Evolutionary conservation across 2,888 invertebrate genomes (phyloP), one percentile per base, ranked within the genome.

Genomic region (Caenorhabditis virilis): DNA sequence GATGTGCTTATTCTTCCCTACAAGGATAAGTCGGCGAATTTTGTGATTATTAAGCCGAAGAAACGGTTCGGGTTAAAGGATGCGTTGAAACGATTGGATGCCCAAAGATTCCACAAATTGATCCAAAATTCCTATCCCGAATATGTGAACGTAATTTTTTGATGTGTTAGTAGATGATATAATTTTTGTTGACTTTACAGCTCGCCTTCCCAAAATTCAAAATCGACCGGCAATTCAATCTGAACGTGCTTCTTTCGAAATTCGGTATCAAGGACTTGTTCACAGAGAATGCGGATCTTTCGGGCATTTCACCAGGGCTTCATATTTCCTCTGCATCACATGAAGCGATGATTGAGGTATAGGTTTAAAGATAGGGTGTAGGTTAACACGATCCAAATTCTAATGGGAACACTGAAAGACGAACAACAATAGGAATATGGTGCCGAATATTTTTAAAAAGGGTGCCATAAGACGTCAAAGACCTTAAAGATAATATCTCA

Each of bases 261-360:
- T 39, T 69, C 23, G 69, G 69, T 3, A 25, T 69, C 15, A 38
- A 30, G 9, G 47, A 65, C 9, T 18, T 69, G 23, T 69, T 69
- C 49, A 42, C 48, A 2, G 56, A 55, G 3, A 22, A 20, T 23
- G 59, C 69, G 5, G 65, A 69, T 23, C 43, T 69, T 22, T 58
- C 55, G 13, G 69, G 65, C 38, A 65, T 69, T 33, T 43, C 64
- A 15, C 55, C 62, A 25, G 53, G 48, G 15, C 54, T 80, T 23
- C 45, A 61, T 11, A 61, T 81, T 45, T 65, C 67, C 15, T 60
- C 78, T 4, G 78, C 74, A 18, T 49, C 61, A 7, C 78, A 78
- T 55, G 71, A 78, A 53, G 78, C 77, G 0, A 62, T 78, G 27
- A 76, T 78, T 58, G 76, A 78, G 67, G 78, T 78, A n/a, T n/a